Base-by-base conservation (phyloP, 2,113 vertebrate species). In the Nesoenas mayeri region DNA sequence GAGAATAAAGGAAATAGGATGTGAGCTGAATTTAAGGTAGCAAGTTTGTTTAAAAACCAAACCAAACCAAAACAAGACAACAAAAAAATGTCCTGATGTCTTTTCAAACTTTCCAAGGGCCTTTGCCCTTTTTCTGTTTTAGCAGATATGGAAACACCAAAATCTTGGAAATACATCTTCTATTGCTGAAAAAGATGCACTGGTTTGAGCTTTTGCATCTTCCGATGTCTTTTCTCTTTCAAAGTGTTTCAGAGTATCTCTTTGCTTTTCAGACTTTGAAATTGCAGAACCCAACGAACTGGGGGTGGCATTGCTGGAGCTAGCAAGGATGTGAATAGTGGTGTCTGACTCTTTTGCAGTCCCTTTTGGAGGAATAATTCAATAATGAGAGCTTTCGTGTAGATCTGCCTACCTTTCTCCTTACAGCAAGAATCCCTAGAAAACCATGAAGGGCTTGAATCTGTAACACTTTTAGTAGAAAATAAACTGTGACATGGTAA, bases 401-500 rank as follows among this genome's bases (percentile, higher is more conserved):
- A 13, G 36, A 54, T 71, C 21, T 75, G 7, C 17, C 16, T 65
- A 34, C 25, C 25, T 69, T 61, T 26, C 15, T 65, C 10, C 50
- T 85, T 28, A 51, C 2, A 2, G 12, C 36, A n/a, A 64, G 62
- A 75, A 60, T 73, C 15, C 18, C 34, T 18, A 36, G 47, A 92
- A 54, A 3, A 34, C 3, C 1, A 0, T 11, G 9, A 38, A 13
- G 18, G 8, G 2, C 29, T 91, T 88, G 12, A 79, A 50, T 53
- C 29, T 71, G 15, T 31, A 65, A 15, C 0, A 1, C 5, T 84
- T 87, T 69, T 47, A 62, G 4, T 32, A 34, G 29, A 44, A 80
- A 72, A 34, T 7, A 31, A 14, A 60, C 15, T 32, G 34, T 26
- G 25, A 53, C 0, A 0, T 14, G 9, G 2, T 31, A 53, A 28